Conservation (phyloP, 2,797 vertebrate genomes). For the Cottoperca gobio region DNA sequence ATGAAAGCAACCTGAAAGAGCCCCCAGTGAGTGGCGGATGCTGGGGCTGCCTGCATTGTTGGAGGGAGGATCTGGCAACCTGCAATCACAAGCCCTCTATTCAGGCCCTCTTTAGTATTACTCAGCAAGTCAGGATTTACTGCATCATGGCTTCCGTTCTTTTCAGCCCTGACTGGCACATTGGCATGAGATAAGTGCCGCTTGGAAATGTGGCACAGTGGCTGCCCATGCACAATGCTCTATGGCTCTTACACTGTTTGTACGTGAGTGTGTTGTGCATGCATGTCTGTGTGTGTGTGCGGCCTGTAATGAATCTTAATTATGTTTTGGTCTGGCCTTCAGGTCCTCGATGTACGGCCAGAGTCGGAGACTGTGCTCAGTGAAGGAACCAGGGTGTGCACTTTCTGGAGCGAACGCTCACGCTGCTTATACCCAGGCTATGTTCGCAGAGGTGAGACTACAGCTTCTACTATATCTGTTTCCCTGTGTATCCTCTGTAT, state of each 20-base stretch:
- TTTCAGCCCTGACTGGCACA: slow-evolving; percentile 86
- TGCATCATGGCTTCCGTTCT: slow-evolving; percentile 86
- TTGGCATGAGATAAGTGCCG: slow-evolving; percentile 87
- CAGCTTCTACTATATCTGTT: background rate
- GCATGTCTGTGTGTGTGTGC: slow-evolving; percentile 54
- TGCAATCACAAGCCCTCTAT: slow-evolving; percentile 86
- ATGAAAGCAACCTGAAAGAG: slow-evolving; percentile 86
- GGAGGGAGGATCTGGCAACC: slow-evolving; percentile 84
- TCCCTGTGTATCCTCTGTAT: background rate
- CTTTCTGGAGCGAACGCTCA: slow-evolving; percentile 97
- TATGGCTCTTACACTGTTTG: slow-evolving; percentile 59
- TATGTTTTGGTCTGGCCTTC: slow-evolving; percentile 71
- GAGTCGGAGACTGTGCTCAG: slow-evolving; percentile 88
- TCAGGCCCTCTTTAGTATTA: slow-evolving; percentile 86
- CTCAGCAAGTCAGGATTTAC: slow-evolving; percentile 88
- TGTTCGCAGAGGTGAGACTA: slow-evolving; percentile 89
- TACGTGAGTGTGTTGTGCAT: slow-evolving; percentile 55
- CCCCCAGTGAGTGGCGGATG: slow-evolving; percentile 83
- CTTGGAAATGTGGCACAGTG: slow-evolving; percentile 82
- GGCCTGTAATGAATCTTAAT: slow-evolving; percentile 79
- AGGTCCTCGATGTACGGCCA: slow-evolving; percentile 93
- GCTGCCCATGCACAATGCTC: slow-evolving; percentile 77
- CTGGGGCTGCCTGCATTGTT: slow-evolving; percentile 82
- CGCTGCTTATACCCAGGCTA: slow-evolving; percentile 96
- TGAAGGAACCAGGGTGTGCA: slow-evolving; percentile 93